These are phyloP conservation scores for Dascyllus trimaculatus DNA, from an alignment of 2,113 vertebrate genomes.

Conservation along the genomic window DNA sequence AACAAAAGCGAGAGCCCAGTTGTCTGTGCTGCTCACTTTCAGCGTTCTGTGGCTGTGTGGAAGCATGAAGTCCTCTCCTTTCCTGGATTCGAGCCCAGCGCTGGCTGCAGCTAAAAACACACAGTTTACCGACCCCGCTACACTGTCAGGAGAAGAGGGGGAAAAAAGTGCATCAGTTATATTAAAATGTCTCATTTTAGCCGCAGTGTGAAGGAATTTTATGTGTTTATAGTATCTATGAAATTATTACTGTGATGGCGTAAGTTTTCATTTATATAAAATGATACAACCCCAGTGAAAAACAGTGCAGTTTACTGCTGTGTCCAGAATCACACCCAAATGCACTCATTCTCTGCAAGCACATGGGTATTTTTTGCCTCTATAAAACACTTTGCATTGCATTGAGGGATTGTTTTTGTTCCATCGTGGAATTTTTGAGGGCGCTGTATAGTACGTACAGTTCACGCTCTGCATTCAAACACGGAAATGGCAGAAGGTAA, in stretches of 20 bases:
- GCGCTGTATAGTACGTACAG: too few species aligned
- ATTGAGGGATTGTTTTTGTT: background rate
- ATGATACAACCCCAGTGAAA: background rate
- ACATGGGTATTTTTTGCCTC: background rate
- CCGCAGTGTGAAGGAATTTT: background rate
- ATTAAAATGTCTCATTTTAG: constrained; percentile 17
- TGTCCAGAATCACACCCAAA: background rate
- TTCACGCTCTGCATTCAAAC: background rate
- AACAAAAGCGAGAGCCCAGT: constrained; percentile 35
- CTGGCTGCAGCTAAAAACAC: constrained; percentile 44
- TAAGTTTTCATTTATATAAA: constrained; percentile 9
- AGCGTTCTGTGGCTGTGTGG: constrained; percentile 45
- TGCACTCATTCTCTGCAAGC: background rate
- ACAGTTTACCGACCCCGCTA: constrained; percentile 28
- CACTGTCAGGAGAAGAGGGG: constrained; percentile 23
- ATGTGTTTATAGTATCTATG: background rate
- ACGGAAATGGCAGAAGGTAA: background rate
- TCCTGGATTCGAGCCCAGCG: constrained; percentile 56
- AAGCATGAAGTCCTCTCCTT: constrained; percentile 46
- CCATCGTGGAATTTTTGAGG: background rate
- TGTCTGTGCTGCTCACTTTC: constrained; percentile 51
- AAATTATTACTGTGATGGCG: background rate
- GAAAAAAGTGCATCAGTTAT: constrained; percentile 21
- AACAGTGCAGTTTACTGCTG: background rate
- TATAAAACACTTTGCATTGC: background rate